Percentiles rank a stretch among this genome's conserved stretches.
phyloP scores from a whole-genome alignment of 2,113 vertebrate species.

The Naja naja region DNA sequence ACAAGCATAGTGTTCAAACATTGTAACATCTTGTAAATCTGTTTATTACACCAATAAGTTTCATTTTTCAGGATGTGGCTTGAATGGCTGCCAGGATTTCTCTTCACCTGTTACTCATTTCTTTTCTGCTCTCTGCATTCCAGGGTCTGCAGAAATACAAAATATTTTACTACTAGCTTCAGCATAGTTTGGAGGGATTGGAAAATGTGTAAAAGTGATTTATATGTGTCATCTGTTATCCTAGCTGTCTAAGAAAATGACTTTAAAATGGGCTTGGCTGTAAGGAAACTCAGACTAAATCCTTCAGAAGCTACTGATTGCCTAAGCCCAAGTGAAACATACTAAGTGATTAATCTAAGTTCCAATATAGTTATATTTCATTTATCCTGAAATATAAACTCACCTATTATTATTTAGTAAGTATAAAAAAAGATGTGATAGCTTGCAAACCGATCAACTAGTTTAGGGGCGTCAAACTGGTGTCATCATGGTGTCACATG shows the following conservation, averaged over 20 bases:
- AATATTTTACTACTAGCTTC: neutral
- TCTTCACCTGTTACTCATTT: neutral
- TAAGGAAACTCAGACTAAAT: neutral
- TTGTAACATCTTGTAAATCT: neutral
- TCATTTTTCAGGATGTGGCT: neutral
- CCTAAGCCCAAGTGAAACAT: neutral
- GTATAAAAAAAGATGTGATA: neutral
- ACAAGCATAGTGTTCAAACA: neutral
- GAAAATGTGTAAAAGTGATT: neutral
- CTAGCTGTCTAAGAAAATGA: neutral
- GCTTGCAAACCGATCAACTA: neutral
- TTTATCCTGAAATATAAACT: neutral
- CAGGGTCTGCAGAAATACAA: neutral
- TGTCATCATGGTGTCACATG: no score
- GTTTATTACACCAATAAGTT: neutral
- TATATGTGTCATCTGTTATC: neutral
- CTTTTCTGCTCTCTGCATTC: neutral
- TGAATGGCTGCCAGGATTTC: neutral
- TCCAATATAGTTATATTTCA: neutral
- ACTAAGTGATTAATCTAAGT: neutral
- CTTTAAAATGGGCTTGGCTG: neutral
- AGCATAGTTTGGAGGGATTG: neutral
- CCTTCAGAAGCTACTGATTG: neutral
- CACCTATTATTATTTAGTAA: neutral
- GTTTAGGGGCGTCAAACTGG: no score